Conservation (phyloP, 2,888 invertebrate genomes). For the Rhagium mordax region DNA sequence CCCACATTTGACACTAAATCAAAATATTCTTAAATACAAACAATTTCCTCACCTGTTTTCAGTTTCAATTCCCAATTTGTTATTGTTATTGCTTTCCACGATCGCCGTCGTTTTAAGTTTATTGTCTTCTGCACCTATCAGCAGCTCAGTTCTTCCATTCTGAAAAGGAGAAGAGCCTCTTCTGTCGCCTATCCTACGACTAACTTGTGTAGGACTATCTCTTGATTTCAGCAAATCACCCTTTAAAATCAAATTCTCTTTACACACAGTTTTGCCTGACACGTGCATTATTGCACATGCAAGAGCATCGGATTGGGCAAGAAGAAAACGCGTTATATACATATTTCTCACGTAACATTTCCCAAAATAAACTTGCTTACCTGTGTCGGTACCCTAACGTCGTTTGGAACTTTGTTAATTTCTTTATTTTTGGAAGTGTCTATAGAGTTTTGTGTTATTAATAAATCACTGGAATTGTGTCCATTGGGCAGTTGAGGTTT, state of each 20-base stretch:
- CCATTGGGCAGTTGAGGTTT: constrained; percentile 55
- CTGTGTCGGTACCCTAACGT: constrained; percentile 54
- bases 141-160: constrained; percentile 84
- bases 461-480: constrained; percentile 54
- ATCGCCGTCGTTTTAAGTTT: constrained; percentile 76
- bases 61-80: constrained; percentile 72
- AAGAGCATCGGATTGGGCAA: too few species aligned
- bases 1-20: too few species aligned
- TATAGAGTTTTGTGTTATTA: constrained; percentile 59
- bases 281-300: too few species aligned
- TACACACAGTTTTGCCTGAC: too few species aligned
- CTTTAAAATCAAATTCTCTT: constrained; percentile 31
- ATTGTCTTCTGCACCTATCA: constrained; percentile 79
- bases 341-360: too few species aligned
- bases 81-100: constrained; percentile 73
- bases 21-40: neutral
- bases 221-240: constrained; percentile 45
- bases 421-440: constrained; percentile 38
- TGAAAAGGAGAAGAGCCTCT: constrained; percentile 75
- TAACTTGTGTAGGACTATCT: constrained; percentile 65
- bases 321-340: too few species aligned
- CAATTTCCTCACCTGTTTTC: constrained; percentile 73
- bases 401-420: constrained; percentile 59
- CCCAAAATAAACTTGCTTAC: constrained; percentile 30
- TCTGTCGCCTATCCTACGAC: constrained; percentile 69